phyloP scores from a whole-genome alignment of 2,888 invertebrate genomes.

The Anarsia innoxiella region DNA sequence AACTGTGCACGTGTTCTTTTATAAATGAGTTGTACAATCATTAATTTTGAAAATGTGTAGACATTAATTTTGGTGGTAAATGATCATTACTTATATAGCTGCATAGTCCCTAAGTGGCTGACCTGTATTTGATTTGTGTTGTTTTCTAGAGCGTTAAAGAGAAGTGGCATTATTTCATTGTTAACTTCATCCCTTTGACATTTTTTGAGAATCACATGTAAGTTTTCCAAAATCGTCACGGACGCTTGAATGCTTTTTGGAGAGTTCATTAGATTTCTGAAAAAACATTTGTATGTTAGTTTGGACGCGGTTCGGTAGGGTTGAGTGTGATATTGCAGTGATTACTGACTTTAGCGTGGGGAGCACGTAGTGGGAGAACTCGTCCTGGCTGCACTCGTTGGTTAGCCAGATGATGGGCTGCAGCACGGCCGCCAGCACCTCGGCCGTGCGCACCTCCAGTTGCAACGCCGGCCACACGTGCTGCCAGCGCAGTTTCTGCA shows the following conservation, averaged over 20 bases:
- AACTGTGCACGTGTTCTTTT: too few relatives aligned
- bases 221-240: constrained; percentile 90
- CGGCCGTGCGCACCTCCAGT: constrained; percentile 88
- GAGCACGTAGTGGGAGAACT: constrained; percentile 87
- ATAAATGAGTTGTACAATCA: too few relatives aligned
- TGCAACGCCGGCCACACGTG: constrained; percentile 94
- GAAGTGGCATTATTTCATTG: constrained; percentile 88
- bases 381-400: constrained; percentile 84
- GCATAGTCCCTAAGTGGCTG: constrained; percentile 12
- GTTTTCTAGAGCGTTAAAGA: constrained; percentile 91
- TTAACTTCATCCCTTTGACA: constrained; percentile 86
- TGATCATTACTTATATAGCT: not conserved
- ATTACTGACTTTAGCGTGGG: constrained; percentile 91
- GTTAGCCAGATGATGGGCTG: constrained; percentile 89
- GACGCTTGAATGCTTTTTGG: constrained; percentile 90
- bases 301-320: too few relatives aligned
- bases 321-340: too few relatives aligned
- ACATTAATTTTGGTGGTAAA: too few relatives aligned
- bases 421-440: constrained; percentile 89
- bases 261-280: constrained; percentile 82
- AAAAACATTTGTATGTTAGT: too few relatives aligned
- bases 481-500: constrained; percentile 95
- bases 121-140: constrained; percentile 94
- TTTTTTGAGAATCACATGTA: constrained; percentile 92
- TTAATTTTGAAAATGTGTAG: too few relatives aligned